Base-by-base conservation (phyloP, 2,797 vertebrate species). In the Tokudaia muenninki region DNA sequence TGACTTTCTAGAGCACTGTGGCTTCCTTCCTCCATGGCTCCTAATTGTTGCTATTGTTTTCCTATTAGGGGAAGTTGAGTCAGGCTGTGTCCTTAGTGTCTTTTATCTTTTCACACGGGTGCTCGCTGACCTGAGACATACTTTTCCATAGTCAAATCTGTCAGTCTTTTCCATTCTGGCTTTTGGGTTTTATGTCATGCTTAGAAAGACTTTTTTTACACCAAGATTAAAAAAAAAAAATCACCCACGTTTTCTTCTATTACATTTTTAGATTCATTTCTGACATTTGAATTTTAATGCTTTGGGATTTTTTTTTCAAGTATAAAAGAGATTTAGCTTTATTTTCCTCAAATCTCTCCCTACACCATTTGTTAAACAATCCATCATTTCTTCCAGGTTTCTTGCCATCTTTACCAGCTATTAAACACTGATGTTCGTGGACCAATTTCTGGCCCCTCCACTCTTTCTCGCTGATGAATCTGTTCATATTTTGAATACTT, bases 401-500 rank as follows among this genome's bases (percentile, higher is more conserved):
- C 74, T 37, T 96, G 89, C 92, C 95, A 26, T 95, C 94, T 94
- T 94, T 87, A 95, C 92, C 74, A 94, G 91, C 87, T 89, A 26
- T 87, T 90, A 77, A 94, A 61, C 9, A 47, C 78, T 88, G 72
- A 10, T 14, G 31, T 59, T 87, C 86, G 65, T 82, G 11, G 59
- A 31, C 90, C 79, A 97, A 80, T 95, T 97, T 97, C 82, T 61
- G 63, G 82, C 75, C 82, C 61, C 61, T 92, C 57, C 74, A 3
- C 92, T 97, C 57, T 83, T 50, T 88, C 47, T 90, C 92, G n/a
- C 24, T 90, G 95, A 95, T 77, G 31, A 92, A 67, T 97, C 89
- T 77, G 75, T 95, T 97, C 90, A 84, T 97, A 95, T 96, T 97
- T 97, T 96, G 90, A 98, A 93, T 91, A 97, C 89, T 94, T 96